Percentiles rank a stretch among this genome's conserved stretches.
phyloP scores from a whole-genome alignment of 2,113 vertebrate genomes.

The Sphaerodactylus townsendi region DNA sequence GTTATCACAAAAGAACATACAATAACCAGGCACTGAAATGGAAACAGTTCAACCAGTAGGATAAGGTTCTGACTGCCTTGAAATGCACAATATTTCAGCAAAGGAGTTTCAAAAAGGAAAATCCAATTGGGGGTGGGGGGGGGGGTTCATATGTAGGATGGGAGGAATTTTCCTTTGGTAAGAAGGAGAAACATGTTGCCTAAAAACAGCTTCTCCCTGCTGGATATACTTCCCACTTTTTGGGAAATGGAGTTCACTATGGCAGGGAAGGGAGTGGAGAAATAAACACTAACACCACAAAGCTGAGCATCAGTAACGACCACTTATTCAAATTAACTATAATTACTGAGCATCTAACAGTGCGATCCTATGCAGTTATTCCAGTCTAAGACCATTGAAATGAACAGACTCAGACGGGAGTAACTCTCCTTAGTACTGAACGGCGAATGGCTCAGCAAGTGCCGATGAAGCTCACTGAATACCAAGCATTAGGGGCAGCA shows the following conservation, averaged over 20 bases:
- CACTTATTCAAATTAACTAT: neutral
- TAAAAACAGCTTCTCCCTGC: neutral
- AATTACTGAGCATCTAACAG: neutral
- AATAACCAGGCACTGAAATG: no score
- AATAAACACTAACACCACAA: neutral
- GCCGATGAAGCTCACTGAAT: neutral
- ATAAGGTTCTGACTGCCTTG: no score
- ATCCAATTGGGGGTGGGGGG: no score
- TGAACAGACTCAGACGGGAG: no score
- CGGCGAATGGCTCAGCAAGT: neutral
- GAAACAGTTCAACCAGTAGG: no score
- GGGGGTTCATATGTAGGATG: neutral
- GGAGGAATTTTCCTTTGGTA: neutral
- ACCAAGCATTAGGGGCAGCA: neutral
- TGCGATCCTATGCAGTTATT: no score
- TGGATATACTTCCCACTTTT: neutral
- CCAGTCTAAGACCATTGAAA: no score
- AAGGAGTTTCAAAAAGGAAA: no score
- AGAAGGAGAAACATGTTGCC: neutral
- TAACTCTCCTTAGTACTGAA: no score
- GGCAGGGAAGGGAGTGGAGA: neutral
- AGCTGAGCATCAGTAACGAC: no score
- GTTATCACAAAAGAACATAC: no score
- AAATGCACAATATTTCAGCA: no score
- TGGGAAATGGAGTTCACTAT: neutral